Base-by-base conservation (phyloP, 2,113 vertebrate species). In the Sciurus niger region DNA sequence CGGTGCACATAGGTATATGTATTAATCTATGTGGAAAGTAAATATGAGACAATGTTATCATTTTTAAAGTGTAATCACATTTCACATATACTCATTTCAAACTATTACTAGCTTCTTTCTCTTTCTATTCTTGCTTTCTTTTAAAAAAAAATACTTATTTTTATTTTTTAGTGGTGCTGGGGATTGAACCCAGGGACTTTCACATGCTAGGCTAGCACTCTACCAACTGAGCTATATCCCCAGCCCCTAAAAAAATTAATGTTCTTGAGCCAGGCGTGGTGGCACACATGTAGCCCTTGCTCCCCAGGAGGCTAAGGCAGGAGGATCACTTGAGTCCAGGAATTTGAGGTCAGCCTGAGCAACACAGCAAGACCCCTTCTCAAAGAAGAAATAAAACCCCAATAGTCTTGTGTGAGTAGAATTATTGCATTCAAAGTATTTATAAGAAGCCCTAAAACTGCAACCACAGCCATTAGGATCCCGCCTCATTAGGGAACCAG, bases 81-180 rank as follows among this genome's bases (percentile, higher is more conserved):
- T 67, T 78, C 28, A 46, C 34, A 63, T 74, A 94, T 48, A 86
- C 12, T 74, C 65, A n/a, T 87, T 87, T 84, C 92, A 86, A 79
- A 25, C 43, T 11, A 48, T 90, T 65, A 68, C 8, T 65, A 58
- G 37, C 60, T 86, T 76, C 55, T 60, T 78, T 82, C 46, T 55
- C 24, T 63, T 89, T 77, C 87, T 79, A 25, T 58, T 67, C 43
- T 46, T 89, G 32, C 32, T 89, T 9, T 67, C 40, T 88, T 28
- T 78, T 90, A 85, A 80, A 84, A 32, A 7, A 4, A n/a, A 2
- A 18, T 40, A 40, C 4, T 40, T 40, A 40, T 40, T 40, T 40
- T 40, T 40, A 40, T 40, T 40, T 40, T 40, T 40, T 40, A 40
- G 40, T 40, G 4, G 40, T 40, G 4, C 40, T 40, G 40, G 4